A percentile compares a stretch with the other conserved stretches of the same genome.
These are phyloP conservation scores for Mustelus asterias DNA, from an alignment of 2,113 vertebrate species.

Conservation along the genomic window DNA sequence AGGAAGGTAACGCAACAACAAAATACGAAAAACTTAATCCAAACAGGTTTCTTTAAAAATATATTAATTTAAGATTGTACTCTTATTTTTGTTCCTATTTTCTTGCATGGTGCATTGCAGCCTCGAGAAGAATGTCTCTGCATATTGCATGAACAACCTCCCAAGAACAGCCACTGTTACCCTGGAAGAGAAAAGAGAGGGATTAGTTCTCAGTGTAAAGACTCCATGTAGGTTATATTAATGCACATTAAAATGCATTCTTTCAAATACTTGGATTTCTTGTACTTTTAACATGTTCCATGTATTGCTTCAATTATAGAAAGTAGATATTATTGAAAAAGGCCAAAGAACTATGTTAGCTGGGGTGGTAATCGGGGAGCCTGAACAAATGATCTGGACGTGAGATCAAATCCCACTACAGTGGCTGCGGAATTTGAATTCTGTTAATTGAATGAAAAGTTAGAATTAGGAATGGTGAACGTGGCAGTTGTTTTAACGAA, in stretches of 20 bases:
- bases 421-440: neutral
- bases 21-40: neutral
- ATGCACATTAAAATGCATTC: neutral
- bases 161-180: slow-evolving; percentile 47
- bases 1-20: neutral
- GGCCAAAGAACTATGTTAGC: too few relatives aligned
- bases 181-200: slow-evolving; percentile 41
- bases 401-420: neutral
- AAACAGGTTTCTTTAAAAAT: neutral
- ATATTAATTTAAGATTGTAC: neutral
- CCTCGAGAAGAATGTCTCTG: slow-evolving; percentile 52
- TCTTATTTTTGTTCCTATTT: neutral
- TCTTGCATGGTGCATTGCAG: slow-evolving; percentile 39
- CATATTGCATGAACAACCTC: slow-evolving; percentile 47
- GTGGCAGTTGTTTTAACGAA: neutral
- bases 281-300: neutral
- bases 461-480: neutral
- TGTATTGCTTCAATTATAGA: neutral
- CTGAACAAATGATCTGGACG: neutral
- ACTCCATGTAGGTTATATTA: too few relatives aligned
- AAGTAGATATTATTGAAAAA: neutral
- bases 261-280: neutral
- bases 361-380: neutral
- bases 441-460: neutral
- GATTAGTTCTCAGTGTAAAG: neutral